Base-by-base conservation (phyloP, 2,888 invertebrate genomes). In the Lagria hirta region DNA sequence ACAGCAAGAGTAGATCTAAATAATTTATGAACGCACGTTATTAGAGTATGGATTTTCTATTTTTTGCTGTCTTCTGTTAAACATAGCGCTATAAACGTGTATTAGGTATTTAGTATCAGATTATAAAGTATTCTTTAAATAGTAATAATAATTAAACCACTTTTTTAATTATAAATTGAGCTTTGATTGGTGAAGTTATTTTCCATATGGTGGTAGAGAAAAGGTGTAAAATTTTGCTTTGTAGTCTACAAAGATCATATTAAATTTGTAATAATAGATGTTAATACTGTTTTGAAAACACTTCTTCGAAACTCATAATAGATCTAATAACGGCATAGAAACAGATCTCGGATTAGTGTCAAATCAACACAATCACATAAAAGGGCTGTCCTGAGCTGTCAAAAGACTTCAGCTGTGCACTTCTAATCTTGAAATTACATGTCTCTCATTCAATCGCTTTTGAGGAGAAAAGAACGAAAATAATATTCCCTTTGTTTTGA, bases 281-380 rank as follows among this genome's bases (percentile, higher is more conserved):
- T 26, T 26, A 7, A 7, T 26, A 12, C 45, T 59, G 56, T 58
- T 53, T 18, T 52, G 50, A 55, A 57, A 59, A 58, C 56, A 58
- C 54, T 49, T 57, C 55, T 55, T 57, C 51, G 51, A 47, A 43
- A 49, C 38, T 38, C 38, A 46, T 53, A 55, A 55, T 58, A 52
- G 54, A 50, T 47, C 55, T 57, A 61, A 56, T 57, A 55, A 40
- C 53, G 50, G 48, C 42, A 42, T 43, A 52, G 53, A 47, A 56
- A 61, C 60, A 60, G 57, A 59, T 61, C 62, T 59, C 56, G 62
- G 58, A 58, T 59, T 57, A 58, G 45, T 55, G 51, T 55, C 54
- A 46, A 43, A 55, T 55, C 52, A 52, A 58, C 48, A 49, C 55
- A 48, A 44, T 47, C 21, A 15, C 36, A 26, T 56, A 49, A 58